Percentiles rank a stretch among this genome's conserved stretches.
These are phyloP conservation scores for Exocentrus adspersus DNA, from an alignment of 2,888 invertebrate genomes.

Conservation along the genomic window DNA sequence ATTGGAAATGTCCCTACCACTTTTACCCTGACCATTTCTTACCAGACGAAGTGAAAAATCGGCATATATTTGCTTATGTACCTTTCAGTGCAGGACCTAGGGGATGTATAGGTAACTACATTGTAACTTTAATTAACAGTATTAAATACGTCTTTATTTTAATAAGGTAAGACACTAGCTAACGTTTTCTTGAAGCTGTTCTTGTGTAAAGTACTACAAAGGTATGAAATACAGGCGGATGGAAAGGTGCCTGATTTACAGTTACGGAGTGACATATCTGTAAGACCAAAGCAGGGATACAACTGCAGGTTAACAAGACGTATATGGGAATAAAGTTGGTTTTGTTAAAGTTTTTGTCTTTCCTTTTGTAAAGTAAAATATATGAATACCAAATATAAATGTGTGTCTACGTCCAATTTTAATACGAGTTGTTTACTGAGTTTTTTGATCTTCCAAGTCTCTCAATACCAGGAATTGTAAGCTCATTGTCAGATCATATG, in stretches of 20 bases:
- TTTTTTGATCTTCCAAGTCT: no score
- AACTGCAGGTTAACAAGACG: constrained; percentile 49
- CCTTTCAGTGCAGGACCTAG: constrained; percentile 54
- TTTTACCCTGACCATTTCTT: constrained; percentile 54
- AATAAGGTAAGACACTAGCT: constrained; percentile 53
- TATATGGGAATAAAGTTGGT: constrained; percentile 34
- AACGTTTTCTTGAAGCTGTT: constrained; percentile 48
- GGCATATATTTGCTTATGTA: constrained; percentile 48
- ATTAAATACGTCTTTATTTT: no score
- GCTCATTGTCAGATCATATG: no score
- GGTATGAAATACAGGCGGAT: constrained; percentile 51
- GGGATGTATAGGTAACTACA: constrained; percentile 45
- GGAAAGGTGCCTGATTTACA: constrained; percentile 53
- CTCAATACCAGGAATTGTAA: no score
- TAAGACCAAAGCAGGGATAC: constrained; percentile 50
- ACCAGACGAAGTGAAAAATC: constrained; percentile 42
- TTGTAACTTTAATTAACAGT: no score
- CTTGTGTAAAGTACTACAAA: constrained; percentile 49
- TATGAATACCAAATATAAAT: no score
- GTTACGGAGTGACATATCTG: constrained; percentile 51
- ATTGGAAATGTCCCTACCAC: constrained; percentile 50
- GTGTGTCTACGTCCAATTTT: no score
- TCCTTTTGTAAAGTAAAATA: no score
- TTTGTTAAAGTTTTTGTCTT: no score
- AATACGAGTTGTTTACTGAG: no score